Base-by-base conservation (phyloP, 2,797 vertebrate genomes). In the Argyrosomus regius region DNA sequence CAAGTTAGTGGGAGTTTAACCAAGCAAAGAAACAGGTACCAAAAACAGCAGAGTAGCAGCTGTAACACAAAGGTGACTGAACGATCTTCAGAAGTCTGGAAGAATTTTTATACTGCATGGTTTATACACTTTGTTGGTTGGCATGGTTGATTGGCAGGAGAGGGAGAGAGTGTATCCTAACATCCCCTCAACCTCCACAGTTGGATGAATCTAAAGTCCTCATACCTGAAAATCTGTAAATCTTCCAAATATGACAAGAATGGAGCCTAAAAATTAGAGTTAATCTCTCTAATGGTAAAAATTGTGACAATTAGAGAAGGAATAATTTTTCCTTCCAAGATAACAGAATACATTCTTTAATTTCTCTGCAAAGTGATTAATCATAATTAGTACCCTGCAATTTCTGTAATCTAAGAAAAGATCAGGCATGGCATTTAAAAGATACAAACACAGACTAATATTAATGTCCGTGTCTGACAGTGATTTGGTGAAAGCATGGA, bases 301-400 rank as follows among this genome's bases (percentile, higher is more conserved):
- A 18, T 54, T 39, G 1, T 39, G 12, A 24, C 73, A 39, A 69
- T 75, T 74, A 12, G n/a, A 39, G 14, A 24, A 72, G 35, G 49
- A 63, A 72, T 39, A 54, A 41, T 26, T 48, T 75, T 68, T 61
- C 22, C 49, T 46, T 73, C 59, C 17, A 68, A 53, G 58, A 69
- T 50, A 86, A 70, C 22, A 66, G 71, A 67, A 58, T 45, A 5
- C 0, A 35, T 39, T 39, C 35, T 9, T 39, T 39, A 39, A 39
- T 65, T 63, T 69, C 31, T 35, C 73, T 73, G 16, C 26, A 35
- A 61, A 26, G 63, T 49, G 16, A 71, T 80, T 61, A 3, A 70
- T 80, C 69, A 77, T 62, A 52, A 77, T 74, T 62, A 65, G 1
- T 7, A 17, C 49, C 16, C 53, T 57, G 52, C 13, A 35, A 39